Evolutionary conservation across 1,140 invertebrate genomes (phyloP).

Genomic region (Conus betulinus): DNA sequence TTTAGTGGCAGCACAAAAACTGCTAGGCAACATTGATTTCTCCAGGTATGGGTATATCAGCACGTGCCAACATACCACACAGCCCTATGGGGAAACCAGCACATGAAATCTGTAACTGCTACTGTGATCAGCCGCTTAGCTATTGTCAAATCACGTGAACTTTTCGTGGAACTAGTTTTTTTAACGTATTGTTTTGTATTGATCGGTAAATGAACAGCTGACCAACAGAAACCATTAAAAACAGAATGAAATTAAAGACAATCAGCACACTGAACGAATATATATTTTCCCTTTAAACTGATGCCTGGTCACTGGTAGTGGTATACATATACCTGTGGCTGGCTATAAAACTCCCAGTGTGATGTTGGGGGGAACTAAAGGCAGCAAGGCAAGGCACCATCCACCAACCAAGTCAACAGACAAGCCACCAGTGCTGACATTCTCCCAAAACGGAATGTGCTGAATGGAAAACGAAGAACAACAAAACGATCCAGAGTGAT

Average conservation of each 20-base stretch:
- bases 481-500: conserved; percentile 54
- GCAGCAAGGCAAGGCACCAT: conserved; percentile 9
- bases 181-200: not conserved
- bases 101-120: conserved; percentile 23
- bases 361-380: conserved; percentile 18
- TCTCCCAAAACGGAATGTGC: not conserved
- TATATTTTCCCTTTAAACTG: conserved; percentile 39
- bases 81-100: conserved; percentile 49
- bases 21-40: conserved; percentile 31
- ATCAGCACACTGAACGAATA: conserved; percentile 53
- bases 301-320: conserved; percentile 48
- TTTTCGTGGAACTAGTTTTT: not conserved
- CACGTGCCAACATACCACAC: conserved; percentile 18
- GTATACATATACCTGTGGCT: conserved; percentile 52
- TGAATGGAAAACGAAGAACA: conserved; percentile 22
- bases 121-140: conserved; percentile 9
- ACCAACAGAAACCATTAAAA: conserved; percentile 46
- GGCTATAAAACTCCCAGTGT: conserved; percentile 52
- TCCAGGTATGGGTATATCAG: conserved; percentile 32
- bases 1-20: conserved; percentile 43
- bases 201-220: conserved; percentile 36
- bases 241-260: conserved; percentile 48
- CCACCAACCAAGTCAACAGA: conserved; percentile 24
- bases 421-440: conserved; percentile 21
- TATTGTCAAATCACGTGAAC: not conserved